These are phyloP conservation scores for Megalops cyprinoides DNA, from an alignment of 2,797 vertebrate species.

Conservation along the genomic window DNA sequence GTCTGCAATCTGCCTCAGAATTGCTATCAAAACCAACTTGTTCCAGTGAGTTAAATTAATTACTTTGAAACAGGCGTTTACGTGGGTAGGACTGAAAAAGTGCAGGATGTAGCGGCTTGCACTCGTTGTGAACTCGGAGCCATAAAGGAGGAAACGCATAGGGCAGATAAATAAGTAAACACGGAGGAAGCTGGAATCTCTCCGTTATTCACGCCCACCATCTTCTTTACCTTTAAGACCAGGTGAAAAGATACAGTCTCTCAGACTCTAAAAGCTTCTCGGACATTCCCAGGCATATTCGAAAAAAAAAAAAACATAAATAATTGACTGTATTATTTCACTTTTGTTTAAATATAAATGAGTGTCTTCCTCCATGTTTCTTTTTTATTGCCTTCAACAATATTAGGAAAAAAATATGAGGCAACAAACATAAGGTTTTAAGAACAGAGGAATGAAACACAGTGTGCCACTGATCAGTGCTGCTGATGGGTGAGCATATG, in stretches of 20 bases:
- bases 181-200: slow-evolving; percentile 60
- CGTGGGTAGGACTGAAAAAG: not conserved
- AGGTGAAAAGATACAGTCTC: slow-evolving; percentile 63
- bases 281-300: slow-evolving; percentile 66
- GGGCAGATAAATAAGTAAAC: slow-evolving; percentile 74
- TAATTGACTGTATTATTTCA: slow-evolving; percentile 65
- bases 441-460: too few species aligned
- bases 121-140: slow-evolving; percentile 59
- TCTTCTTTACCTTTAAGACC: slow-evolving; percentile 63
- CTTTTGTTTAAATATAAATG: slow-evolving; percentile 60
- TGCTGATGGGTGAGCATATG: too few species aligned
- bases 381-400: slow-evolving; percentile 47
- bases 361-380: slow-evolving; percentile 45
- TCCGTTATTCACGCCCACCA: slow-evolving; percentile 44
- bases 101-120: slow-evolving; percentile 48
- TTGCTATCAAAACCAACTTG: not conserved
- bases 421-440: not conserved
- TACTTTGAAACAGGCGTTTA: not conserved
- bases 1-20: not conserved
- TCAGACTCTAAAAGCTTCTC: slow-evolving; percentile 69
- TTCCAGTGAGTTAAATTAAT: not conserved
- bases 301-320: slow-evolving; percentile 69
- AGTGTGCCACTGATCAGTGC: too few species aligned
- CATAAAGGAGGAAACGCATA: slow-evolving; percentile 62
- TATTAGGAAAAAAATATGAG: not conserved